A percentile compares a stretch with the other conserved stretches of the same genome.
Conservation (phyloP, 2,888 invertebrate species). For the Drosophila nr. medialis region DNA sequence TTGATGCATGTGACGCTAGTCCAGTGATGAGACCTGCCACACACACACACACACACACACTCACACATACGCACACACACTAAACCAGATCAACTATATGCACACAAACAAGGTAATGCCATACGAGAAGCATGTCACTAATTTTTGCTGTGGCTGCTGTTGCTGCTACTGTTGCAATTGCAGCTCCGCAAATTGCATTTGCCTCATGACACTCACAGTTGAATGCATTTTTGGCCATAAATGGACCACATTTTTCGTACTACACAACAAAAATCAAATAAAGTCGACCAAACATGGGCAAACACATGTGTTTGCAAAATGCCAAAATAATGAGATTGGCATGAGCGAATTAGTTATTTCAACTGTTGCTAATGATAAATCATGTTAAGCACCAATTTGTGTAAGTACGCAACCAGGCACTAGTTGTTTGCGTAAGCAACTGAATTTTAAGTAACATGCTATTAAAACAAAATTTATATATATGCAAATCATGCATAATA, state of each 20-base stretch:
- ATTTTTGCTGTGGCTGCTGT: constrained; percentile 18
- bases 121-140: constrained; percentile 46
- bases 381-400: constrained; percentile 7
- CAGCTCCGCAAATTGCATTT: constrained; percentile 71
- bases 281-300: constrained; percentile 47
- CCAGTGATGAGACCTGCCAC: constrained; percentile 54
- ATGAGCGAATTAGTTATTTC: constrained; percentile 32
- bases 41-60: constrained; percentile 27
- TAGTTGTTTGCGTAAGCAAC: not conserved
- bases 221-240: constrained; percentile 66
- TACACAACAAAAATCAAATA: constrained; percentile 67
- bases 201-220: constrained; percentile 77
- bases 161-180: constrained; percentile 47
- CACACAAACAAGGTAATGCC: constrained; percentile 58
- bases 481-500: not conserved
- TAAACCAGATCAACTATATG: constrained; percentile 45
- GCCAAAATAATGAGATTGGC: constrained; percentile 44
- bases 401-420: not conserved
- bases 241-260: constrained; percentile 56
- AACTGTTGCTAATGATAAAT: constrained; percentile 29
- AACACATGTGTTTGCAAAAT: constrained; percentile 37
- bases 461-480: not conserved
- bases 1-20: constrained; percentile 69
- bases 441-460: not conserved
- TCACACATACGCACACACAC: constrained; percentile 11